Base-by-base conservation (phyloP, 1,140 invertebrate genomes). In the Brachionus plicatilis region DNA sequence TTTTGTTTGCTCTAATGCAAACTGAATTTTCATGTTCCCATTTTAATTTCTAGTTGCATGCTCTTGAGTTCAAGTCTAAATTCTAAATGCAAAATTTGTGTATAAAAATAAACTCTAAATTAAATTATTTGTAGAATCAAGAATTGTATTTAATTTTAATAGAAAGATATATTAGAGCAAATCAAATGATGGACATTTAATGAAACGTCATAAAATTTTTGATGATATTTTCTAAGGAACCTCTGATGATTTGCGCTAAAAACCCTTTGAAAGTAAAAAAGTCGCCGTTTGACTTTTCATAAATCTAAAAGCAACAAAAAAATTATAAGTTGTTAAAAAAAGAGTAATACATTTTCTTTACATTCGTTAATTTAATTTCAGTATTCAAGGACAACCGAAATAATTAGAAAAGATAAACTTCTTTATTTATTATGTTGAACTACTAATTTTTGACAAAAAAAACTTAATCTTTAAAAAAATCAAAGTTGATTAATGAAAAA, bases 171-270 rank as follows among this genome's bases (percentile, higher is more conserved):
- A 50, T 17, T 53, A 50, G 27, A 17, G 72, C 20, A 76, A 76
- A 76, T 27, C 72, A 76, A 50, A 76, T 76, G 72, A 76, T 76
- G 72, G 72, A 76, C 43, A 76, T 50, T 24, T 76, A 76, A 76
- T 50, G 43, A 50, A 76, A 76, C 27, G 27, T 14, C 72, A 76
- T 76, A 76, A 50, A 50, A 24, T 20, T 76, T 76, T 76, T 76
- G 72, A 76, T 76, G 72, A 76, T 24, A 76, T 50, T 75, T 76
- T 76, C 72, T 76, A 76, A 76, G 72, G 72, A 76, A 76, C 72
- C 72, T 76, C 43, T 76, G 72, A 76, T 76, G 72, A 50, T 76
- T 76, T 76, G 72, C 43, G 12, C 11, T 27, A 50, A 76, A 37
- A 50, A 45, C n/a, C 3, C 24, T 0, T 24, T 24, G 24, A 24